Percentiles rank a stretch among this genome's conserved stretches.
These are phyloP conservation scores for Enteromius paludinosus DNA, from an alignment of 2,797 vertebrate species.

Conservation along the genomic window DNA sequence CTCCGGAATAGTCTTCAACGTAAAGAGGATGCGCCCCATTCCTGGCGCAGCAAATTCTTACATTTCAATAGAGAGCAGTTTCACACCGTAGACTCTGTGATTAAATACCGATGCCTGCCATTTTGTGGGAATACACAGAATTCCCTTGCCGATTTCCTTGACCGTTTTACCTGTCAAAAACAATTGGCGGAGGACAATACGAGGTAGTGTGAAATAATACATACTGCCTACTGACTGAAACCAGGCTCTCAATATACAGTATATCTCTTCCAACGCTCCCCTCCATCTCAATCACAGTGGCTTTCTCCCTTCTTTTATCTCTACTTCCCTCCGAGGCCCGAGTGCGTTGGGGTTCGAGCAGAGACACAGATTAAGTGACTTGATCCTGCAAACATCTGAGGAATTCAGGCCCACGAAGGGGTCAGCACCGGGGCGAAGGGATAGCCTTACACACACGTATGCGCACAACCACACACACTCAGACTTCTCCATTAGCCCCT, in stretches of 20 bases:
- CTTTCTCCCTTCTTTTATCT: conserved; percentile 14
- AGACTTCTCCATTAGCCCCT: conserved; percentile 73
- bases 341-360: conserved; percentile 60
- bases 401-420: conserved; percentile 81
- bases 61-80: conserved; percentile 56
- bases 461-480: conserved; percentile 69
- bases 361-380: conserved; percentile 77
- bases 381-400: conserved; percentile 77
- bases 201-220: conserved; percentile 45
- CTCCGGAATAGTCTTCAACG: conserved; percentile 72
- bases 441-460: conserved; percentile 74
- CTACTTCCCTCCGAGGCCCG: conserved; percentile 51
- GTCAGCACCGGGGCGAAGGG: conserved; percentile 81
- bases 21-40: conserved; percentile 48
- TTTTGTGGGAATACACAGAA: conserved; percentile 55
- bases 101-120: conserved; percentile 54
- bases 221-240: conserved; percentile 36
- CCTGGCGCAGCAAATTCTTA: conserved; percentile 46
- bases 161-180: conserved; percentile 55
- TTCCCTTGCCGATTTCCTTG: conserved; percentile 44
- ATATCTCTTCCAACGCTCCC: not conserved
- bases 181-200: conserved; percentile 51
- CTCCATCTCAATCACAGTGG: conserved; percentile 33
- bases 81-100: conserved; percentile 52
- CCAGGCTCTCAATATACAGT: conserved; percentile 27